phyloP scores from a whole-genome alignment of 92 coral and sea anemone species.

The Zoanthus sociatus region DNA sequence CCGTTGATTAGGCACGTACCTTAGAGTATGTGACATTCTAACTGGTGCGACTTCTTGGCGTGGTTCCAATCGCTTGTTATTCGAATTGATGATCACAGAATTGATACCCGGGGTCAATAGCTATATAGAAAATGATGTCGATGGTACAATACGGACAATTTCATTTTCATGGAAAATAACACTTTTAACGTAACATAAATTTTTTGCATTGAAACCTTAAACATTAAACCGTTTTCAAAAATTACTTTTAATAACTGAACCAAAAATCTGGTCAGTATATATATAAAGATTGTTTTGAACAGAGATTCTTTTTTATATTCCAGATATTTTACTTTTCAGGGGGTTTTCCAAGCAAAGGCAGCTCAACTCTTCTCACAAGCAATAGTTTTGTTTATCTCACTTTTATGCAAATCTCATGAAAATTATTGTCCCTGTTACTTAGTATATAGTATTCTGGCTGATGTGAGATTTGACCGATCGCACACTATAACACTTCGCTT shows the following conservation, averaged over 20 bases:
- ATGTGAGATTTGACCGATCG: neutral
- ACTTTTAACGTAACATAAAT: too few relatives aligned
- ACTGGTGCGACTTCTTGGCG: too few relatives aligned
- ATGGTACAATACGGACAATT: too few relatives aligned
- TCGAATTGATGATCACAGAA: too few relatives aligned
- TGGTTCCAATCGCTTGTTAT: too few relatives aligned
- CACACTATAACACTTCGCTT: neutral
- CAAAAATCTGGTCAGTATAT: neutral
- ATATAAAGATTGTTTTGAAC: neutral
- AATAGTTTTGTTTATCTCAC: neutral
- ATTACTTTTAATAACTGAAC: neutral
- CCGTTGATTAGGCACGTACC: too few relatives aligned
- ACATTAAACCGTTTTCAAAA: neutral
- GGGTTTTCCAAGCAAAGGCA: conserved; percentile 28
- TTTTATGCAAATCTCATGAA: conserved; percentile 5
- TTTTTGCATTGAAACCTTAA: neutral
- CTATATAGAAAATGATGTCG: too few relatives aligned
- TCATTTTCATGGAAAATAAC: too few relatives aligned
- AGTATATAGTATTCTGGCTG: neutral
- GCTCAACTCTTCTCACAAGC: neutral
- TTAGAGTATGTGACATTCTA: too few relatives aligned
- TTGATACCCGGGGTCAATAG: too few relatives aligned
- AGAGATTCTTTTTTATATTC: neutral
- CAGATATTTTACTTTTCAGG: conserved; percentile 4
- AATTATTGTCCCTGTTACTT: neutral